Evolutionary conservation across 1,140 invertebrate species (phyloP).

Genomic region (Melitaea cinxia): DNA sequence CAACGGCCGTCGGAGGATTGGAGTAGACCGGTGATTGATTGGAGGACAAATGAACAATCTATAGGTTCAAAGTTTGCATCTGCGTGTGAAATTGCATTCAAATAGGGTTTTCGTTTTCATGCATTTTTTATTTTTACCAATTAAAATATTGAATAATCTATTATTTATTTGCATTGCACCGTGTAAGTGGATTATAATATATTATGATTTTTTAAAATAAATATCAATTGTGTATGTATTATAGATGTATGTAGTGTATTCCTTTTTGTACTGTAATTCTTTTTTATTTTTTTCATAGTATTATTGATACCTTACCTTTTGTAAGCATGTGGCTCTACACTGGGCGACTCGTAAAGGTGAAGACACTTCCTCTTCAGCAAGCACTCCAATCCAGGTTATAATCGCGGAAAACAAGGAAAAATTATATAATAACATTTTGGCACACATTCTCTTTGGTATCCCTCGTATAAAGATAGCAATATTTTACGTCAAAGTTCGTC

Average conservation of each 20-base stretch:
- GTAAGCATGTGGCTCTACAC: conserved; percentile 85
- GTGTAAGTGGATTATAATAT: too few relatives aligned
- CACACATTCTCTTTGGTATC: conserved; percentile 80
- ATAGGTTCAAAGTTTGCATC: conserved; percentile 39
- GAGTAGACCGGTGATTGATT: conserved; percentile 51
- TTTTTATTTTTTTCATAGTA: neutral
- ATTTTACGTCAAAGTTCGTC: conserved; percentile 52
- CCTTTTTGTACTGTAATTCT: too few relatives aligned
- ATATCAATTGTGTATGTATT: too few relatives aligned
- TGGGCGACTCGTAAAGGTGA: conserved; percentile 86
- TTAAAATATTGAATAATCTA: neutral
- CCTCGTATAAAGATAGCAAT: conserved; percentile 48
- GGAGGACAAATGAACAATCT: conserved; percentile 61
- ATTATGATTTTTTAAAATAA: too few relatives aligned
- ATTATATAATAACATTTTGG: conserved; percentile 80
- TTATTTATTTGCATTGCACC: neutral
- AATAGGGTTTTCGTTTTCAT: conserved; percentile 34
- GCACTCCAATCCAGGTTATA: conserved; percentile 74
- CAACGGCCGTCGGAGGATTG: conserved; percentile 37
- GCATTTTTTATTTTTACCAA: neutral
- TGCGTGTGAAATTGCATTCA: conserved; percentile 39
- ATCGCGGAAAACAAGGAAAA: conserved; percentile 72
- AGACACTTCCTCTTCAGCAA: conserved; percentile 83
- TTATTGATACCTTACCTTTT: conserved; percentile 80
- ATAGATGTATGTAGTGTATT: too few relatives aligned